phyloP scores from a whole-genome alignment of 2,113 vertebrate genomes.

The Oxyruncus cristatus region DNA sequence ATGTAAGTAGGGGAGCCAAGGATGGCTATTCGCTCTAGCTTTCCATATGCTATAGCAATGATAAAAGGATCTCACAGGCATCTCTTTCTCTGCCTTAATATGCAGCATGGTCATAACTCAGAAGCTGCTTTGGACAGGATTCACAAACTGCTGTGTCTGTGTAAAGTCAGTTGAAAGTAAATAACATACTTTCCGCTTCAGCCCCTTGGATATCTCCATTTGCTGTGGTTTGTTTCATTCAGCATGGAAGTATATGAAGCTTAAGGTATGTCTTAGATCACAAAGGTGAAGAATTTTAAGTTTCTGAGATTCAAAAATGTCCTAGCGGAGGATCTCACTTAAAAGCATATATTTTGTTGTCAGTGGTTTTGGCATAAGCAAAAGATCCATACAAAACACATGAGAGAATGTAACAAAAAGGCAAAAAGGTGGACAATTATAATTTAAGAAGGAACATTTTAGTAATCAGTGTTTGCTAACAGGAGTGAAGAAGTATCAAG shows the following conservation, averaged over 20 bases:
- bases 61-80: slow-evolving; percentile 27
- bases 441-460: not conserved
- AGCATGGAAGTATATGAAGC: not conserved
- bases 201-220: slow-evolving; percentile 3
- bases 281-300: not conserved
- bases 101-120: slow-evolving; percentile 17
- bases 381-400: not conserved
- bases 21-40: not conserved
- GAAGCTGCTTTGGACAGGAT: slow-evolving; percentile 41
- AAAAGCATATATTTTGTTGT: not conserved
- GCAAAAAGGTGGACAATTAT: not conserved
- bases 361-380: not conserved
- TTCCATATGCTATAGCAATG: slow-evolving; percentile 19
- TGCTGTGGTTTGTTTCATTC: not conserved
- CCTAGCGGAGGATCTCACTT: not conserved
- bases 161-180: slow-evolving; percentile 48
- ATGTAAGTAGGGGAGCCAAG: not conserved
- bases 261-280: not conserved
- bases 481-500: not conserved
- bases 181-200: not conserved
- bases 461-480: not conserved
- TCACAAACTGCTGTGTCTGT: slow-evolving; percentile 35
- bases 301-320: not conserved
- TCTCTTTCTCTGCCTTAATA: not conserved
- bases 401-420: not conserved